Base-by-base conservation (phyloP, 2,888 invertebrate genomes). In the Kryphioiulus occultus region DNA sequence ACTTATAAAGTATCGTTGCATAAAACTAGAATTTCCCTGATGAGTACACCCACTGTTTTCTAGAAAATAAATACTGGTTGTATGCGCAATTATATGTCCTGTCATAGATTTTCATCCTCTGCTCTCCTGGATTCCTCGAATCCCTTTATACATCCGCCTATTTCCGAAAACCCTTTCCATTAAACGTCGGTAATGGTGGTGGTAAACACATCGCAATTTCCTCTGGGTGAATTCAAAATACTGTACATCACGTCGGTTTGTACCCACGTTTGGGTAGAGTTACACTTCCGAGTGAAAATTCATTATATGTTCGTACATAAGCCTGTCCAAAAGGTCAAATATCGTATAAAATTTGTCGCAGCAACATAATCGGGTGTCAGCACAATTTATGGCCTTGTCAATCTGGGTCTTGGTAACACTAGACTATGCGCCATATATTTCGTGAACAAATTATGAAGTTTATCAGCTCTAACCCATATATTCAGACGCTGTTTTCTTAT, bases 21-120 rank as follows among this genome's bases (percentile, higher is more conserved):
- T 68, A 68, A 68, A 68, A 68, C 26, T 22, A 68, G 68, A 68
- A 68, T 68, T 68, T 68, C 68, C 68, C 68, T 26, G 68, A 68
- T 68, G 68, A 68, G 68, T 68, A 68, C 68, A 68, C 68, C 68
- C 68, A 68, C 68, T 68, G 68, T 26, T 68, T 26, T 68, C 68
- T 26, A 26, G 26, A 26, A 68, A 68, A 68, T n/a, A 26, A 59
- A 59, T 26, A 26, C 68, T 26, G 1, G 68, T n/a, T 68, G 26
- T 22, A 68, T 68, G 26, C 68, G 0, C 68, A 68, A 68, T 26
- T 68, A 47, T 47, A 68, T 19, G 59, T 68, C 26, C 68, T 26
- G 68, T 1, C 26, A 68, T 68, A 26, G 68, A 68, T 7, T 26
- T 68, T 68, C 12, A 68, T 68, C 26, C 26, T 12, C 68, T 26